phyloP scores from a whole-genome alignment of 1,140 invertebrate genomes.

The Aporrectodea caliginosa region DNA sequence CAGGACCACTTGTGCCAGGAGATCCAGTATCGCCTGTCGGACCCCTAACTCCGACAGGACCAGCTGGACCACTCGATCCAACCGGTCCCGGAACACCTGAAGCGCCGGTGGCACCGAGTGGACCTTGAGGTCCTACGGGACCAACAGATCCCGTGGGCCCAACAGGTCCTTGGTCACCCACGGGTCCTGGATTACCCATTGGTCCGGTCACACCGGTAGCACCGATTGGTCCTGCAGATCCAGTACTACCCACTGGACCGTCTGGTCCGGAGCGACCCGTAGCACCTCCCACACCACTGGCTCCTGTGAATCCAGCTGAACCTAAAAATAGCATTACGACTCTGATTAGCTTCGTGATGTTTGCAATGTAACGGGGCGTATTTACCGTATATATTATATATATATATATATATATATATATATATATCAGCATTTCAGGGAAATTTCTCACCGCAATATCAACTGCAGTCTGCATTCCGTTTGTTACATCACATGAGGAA shows the following conservation, averaged over 20 bases:
- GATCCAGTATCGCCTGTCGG: background rate
- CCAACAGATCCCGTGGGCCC: constrained; percentile 1
- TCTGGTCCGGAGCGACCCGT: constrained; percentile 6
- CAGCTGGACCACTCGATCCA: background rate
- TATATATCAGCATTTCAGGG: no score
- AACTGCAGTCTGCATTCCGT: no score
- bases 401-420: no score
- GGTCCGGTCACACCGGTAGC: background rate
- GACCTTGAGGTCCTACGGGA: background rate
- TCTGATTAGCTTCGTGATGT: no score
- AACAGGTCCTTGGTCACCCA: background rate
- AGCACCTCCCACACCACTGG: no score
- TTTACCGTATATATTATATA: no score
- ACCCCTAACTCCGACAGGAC: background rate
- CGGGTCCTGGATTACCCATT: background rate
- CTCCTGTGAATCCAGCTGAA: constrained; percentile 18
- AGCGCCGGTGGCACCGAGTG: background rate
- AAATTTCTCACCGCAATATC: no score
- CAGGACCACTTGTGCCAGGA: background rate
- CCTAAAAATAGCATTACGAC: no score
- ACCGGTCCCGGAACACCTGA: background rate
- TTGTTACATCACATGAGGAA: no score
- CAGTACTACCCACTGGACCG: background rate
- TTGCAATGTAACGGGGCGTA: no score
- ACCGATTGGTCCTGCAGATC: background rate